phyloP scores from a whole-genome alignment of 1,140 invertebrate genomes.

The Gryon sp. region DNA sequence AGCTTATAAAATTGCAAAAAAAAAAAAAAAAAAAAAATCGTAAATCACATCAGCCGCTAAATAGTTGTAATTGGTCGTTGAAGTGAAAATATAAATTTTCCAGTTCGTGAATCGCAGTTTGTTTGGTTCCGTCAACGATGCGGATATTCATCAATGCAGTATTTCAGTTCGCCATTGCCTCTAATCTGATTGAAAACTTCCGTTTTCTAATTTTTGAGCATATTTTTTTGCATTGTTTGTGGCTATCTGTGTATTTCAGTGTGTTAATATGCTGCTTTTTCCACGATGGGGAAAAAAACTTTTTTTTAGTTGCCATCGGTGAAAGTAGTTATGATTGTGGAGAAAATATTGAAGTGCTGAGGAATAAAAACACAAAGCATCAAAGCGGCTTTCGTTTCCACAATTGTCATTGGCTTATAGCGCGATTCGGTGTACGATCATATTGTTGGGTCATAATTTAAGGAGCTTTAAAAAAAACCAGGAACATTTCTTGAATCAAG shows the following conservation, averaged over 20 bases:
- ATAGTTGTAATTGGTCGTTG: slow-evolving; percentile 26
- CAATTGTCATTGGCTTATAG: neutral
- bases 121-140: neutral
- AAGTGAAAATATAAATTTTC: slow-evolving; percentile 10
- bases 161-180: slow-evolving; percentile 8
- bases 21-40: too few relatives aligned
- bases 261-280: slow-evolving; percentile 5
- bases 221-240: slow-evolving; percentile 8
- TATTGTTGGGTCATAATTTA: slow-evolving; percentile 21
- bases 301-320: neutral
- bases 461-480: too few relatives aligned
- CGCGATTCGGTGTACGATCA: neutral
- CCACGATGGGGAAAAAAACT: slow-evolving; percentile 5
- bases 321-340: slow-evolving; percentile 8
- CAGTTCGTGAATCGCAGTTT: neutral
- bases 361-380: slow-evolving; percentile 24
- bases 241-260: neutral
- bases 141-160: neutral
- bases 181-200: slow-evolving; percentile 31
- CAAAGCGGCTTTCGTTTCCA: slow-evolving; percentile 20
- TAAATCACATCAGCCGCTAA: slow-evolving; percentile 30
- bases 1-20: slow-evolving; percentile 46
- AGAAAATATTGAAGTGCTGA: slow-evolving; percentile 18
- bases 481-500: too few relatives aligned
- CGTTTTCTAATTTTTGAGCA: slow-evolving; percentile 22